phyloP scores from a whole-genome alignment of 2,888 invertebrate genomes.

The Drosophila mercatorum region DNA sequence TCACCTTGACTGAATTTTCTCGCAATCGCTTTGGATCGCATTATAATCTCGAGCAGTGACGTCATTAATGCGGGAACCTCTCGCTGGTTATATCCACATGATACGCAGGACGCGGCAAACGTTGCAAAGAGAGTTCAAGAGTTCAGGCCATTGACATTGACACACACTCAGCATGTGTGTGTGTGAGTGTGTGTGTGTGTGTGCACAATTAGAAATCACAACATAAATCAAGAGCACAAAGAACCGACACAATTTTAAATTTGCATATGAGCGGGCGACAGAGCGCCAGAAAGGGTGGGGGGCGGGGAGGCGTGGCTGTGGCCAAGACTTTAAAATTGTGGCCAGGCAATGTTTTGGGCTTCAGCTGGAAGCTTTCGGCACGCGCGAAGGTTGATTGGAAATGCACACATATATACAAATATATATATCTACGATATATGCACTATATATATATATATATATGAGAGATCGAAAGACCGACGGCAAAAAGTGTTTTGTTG shows the following conservation, averaged over 20 bases:
- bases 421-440: constrained; percentile 6
- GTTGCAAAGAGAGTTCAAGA: constrained; percentile 41
- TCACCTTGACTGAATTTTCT: constrained; percentile 83
- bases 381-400: constrained; percentile 44
- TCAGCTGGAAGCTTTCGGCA: constrained; percentile 33
- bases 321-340: constrained; percentile 49
- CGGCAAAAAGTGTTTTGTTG: constrained; percentile 46
- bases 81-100: constrained; percentile 31
- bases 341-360: constrained; percentile 38
- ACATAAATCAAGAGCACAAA: constrained; percentile 63
- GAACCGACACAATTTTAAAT: constrained; percentile 63
- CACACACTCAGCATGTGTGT: constrained; percentile 36
- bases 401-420: constrained; percentile 2
- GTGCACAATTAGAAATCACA: constrained; percentile 66
- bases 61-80: constrained; percentile 72
- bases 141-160: constrained; percentile 74
- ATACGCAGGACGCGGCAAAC: constrained; percentile 11
- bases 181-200: constrained; percentile 4
- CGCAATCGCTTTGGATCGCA: constrained; percentile 85
- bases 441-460: constrained; percentile 13
- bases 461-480: constrained; percentile 32
- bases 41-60: constrained; percentile 82
- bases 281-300: neutral
- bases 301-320: neutral
- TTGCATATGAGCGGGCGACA: constrained; percentile 49